Evolutionary conservation across 2,888 invertebrate genomes (phyloP).

Genomic region (Chrysolina oricalcia): DNA sequence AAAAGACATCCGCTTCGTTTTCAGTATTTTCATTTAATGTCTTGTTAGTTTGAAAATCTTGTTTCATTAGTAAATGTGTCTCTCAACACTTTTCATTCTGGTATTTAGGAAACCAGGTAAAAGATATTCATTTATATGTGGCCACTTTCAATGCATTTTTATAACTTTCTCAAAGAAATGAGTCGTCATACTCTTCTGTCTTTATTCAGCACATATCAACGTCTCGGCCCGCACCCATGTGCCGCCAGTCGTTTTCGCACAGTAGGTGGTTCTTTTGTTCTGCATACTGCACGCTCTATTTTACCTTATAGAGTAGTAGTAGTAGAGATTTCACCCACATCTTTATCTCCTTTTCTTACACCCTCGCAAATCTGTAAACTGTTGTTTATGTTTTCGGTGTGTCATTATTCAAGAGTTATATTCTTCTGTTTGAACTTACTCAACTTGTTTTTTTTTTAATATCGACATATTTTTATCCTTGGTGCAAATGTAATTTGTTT

Average conservation of each 20-base stretch:
- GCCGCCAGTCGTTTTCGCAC: constrained; percentile 42
- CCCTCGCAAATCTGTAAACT: constrained; percentile 39
- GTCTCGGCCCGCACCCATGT: constrained; percentile 24
- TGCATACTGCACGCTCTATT: constrained; percentile 49
- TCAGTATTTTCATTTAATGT: no score
- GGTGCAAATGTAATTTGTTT: neutral
- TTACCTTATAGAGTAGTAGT: constrained; percentile 50
- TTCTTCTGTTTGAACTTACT: neutral
- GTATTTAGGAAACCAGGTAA: no score
- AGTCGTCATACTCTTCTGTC: neutral
- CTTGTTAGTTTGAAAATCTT: no score
- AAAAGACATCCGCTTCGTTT: no score
- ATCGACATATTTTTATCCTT: neutral
- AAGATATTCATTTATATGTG: no score
- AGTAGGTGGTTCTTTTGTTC: constrained; percentile 52
- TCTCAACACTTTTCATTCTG: no score
- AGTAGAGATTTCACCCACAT: constrained; percentile 54
- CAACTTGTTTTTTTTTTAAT: neutral
- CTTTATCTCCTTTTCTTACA: constrained; percentile 47
- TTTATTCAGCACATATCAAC: neutral
- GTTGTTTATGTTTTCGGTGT: constrained; percentile 39
- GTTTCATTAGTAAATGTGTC: no score
- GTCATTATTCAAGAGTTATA: constrained; percentile 1
- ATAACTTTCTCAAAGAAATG: neutral
- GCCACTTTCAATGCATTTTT: no score